Conservation (phyloP, 2,113 vertebrate species). For the Osmerus mordax region DNA sequence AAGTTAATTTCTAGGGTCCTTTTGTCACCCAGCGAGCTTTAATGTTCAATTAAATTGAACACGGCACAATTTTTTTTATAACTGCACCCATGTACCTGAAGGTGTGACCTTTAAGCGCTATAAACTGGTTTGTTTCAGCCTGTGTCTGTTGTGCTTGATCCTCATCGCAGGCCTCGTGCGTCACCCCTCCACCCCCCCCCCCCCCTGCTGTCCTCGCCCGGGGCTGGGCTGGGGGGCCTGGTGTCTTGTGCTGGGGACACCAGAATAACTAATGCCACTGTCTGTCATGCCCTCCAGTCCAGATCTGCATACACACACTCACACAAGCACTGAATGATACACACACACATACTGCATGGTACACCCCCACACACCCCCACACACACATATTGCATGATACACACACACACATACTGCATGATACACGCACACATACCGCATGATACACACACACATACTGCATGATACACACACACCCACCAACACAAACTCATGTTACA, state of each 20-base stretch:
- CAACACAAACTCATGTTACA: too few relatives aligned
- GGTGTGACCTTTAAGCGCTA: slow-evolving; percentile 6
- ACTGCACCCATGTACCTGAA: background rate
- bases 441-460: background rate
- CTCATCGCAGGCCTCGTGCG: background rate
- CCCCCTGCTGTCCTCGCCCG: slow-evolving; percentile 43
- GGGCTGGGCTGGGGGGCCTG: slow-evolving; percentile 39
- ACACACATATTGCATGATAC: slow-evolving; percentile 3
- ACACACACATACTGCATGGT: background rate
- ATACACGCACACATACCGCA: background rate
- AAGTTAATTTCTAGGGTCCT: too few relatives aligned
- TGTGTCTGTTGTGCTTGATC: background rate
- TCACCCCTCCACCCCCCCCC: background rate
- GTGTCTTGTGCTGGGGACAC: slow-evolving; percentile 53
- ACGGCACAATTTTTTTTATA: too few relatives aligned
- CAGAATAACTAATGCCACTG: slow-evolving; percentile 75
- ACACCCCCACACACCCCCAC: background rate
- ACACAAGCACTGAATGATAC: slow-evolving; percentile 12
- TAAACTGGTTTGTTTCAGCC: slow-evolving; percentile 9
- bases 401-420: background rate
- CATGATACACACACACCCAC: too few relatives aligned
- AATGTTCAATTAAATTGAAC: too few relatives aligned
- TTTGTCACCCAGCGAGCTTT: too few relatives aligned
- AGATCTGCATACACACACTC: slow-evolving; percentile 6
- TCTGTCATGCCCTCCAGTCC: slow-evolving; percentile 64